Evolutionary conservation across 2,113 vertebrate genomes (phyloP).

Genomic region (Thalassarche chlororhynchos): DNA sequence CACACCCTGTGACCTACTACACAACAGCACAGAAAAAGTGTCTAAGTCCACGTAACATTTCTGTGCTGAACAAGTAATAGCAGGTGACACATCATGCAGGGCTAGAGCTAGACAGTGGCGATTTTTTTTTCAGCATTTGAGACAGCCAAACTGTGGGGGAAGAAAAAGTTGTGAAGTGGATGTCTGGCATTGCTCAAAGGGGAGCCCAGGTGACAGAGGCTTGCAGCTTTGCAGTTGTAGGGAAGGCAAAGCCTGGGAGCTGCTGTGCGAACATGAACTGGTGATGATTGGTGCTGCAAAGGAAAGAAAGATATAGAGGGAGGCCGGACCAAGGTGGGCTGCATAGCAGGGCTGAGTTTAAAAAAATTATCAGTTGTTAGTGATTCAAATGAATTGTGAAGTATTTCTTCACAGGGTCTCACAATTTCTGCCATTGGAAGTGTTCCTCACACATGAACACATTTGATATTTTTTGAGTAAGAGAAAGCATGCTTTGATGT

Average conservation of each 20-base stretch:
- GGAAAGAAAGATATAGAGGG: neutral
- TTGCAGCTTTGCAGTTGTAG: neutral
- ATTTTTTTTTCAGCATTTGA: neutral
- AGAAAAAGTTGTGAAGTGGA: neutral
- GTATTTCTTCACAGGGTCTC: neutral
- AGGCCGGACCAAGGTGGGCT: neutral
- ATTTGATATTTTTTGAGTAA: neutral
- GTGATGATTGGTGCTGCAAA: neutral
- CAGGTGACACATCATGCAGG: neutral
- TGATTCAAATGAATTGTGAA: neutral
- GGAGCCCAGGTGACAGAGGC: neutral
- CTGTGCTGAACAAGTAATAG: neutral
- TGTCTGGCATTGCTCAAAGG: neutral
- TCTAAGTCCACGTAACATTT: neutral
- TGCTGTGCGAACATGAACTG: neutral
- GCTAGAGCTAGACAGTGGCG: neutral
- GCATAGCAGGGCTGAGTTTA: neutral
- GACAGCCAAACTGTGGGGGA: neutral
- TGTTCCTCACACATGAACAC: neutral
- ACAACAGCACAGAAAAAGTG: neutral
- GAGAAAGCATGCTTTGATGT: neutral
- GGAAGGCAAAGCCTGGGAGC: neutral
- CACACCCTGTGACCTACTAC: neutral
- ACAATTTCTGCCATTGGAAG: neutral
- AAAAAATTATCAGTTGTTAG: neutral